Conservation (phyloP, 1,140 invertebrate species). For the Mercenaria mercenaria region DNA sequence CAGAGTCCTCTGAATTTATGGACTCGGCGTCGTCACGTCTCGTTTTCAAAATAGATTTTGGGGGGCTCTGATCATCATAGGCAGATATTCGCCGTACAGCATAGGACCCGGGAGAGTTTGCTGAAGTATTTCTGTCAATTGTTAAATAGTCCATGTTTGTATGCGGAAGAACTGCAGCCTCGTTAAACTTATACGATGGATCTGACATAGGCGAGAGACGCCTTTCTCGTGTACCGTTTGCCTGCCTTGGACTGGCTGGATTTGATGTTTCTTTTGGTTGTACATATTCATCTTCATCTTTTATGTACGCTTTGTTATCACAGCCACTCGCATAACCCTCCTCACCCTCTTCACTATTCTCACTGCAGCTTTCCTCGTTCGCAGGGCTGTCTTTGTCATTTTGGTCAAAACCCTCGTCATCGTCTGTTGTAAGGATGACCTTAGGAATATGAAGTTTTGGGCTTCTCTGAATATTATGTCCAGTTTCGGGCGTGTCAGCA, state of each 20-base stretch:
- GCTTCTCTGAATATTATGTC: not conserved
- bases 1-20: constrained; percentile 45
- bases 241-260: not conserved
- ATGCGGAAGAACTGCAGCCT: not conserved
- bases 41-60: constrained; percentile 59
- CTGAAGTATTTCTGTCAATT: not conserved
- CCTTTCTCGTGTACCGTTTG: not conserved
- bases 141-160: not conserved
- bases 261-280: not conserved
- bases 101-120: not conserved
- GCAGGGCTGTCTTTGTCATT: not conserved
- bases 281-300: constrained; percentile 29
- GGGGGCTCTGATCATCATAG: not conserved
- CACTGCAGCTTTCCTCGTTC: not conserved
- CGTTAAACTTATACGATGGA: not conserved
- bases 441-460: not conserved
- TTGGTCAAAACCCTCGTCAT: not conserved
- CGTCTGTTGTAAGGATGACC: not conserved
- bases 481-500: too few relatives aligned
- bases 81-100: not conserved
- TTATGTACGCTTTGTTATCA: constrained; percentile 16
- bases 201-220: not conserved
- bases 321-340: constrained; percentile 13
- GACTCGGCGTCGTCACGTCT: constrained; percentile 44
- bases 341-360: constrained; percentile 22